A percentile compares a stretch with the other conserved stretches of the same genome.
Evolutionary conservation across 2,888 invertebrate species (phyloP).

Genomic region (Doris montereyensis): DNA sequence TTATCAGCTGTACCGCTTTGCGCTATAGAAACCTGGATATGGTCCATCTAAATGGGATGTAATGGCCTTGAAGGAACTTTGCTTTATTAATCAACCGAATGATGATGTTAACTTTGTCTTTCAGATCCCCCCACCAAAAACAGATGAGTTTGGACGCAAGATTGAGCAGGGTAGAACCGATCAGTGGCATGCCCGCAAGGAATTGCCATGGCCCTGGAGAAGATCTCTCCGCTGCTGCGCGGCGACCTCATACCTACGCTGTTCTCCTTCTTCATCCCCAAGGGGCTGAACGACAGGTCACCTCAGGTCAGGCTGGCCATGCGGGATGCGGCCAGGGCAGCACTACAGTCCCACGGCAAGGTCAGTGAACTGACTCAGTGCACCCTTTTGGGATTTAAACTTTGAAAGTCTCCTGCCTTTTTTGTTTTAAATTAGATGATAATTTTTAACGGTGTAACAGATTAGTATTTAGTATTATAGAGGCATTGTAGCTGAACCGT

Average conservation of each 20-base stretch:
- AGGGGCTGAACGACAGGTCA: conserved; percentile 89
- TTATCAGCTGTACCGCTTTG: too few relatives aligned
- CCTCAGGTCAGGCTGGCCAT: conserved; percentile 88
- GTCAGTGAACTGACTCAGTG: conserved; percentile 74
- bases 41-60: too few relatives aligned
- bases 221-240: conserved; percentile 84
- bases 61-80: too few relatives aligned
- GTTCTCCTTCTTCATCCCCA: conserved; percentile 78
- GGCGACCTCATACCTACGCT: conserved; percentile 79
- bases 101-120: too few relatives aligned
- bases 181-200: conserved; percentile 91
- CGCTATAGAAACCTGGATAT: too few relatives aligned
- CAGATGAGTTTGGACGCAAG: conserved; percentile 93
- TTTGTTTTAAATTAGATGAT: too few relatives aligned
- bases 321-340: conserved; percentile 92
- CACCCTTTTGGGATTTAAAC: too few relatives aligned
- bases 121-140: conserved; percentile 72
- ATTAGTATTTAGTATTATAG: too few relatives aligned
- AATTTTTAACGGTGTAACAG: too few relatives aligned
- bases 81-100: too few relatives aligned
- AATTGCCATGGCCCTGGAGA: conserved; percentile 86
- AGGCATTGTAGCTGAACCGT: too few relatives aligned
- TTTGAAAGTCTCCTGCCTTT: too few relatives aligned
- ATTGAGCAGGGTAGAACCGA: conserved; percentile 86
- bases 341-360: conserved; percentile 94